Conservation (phyloP, 2,888 invertebrate genomes). For the Eudemis profundana region DNA sequence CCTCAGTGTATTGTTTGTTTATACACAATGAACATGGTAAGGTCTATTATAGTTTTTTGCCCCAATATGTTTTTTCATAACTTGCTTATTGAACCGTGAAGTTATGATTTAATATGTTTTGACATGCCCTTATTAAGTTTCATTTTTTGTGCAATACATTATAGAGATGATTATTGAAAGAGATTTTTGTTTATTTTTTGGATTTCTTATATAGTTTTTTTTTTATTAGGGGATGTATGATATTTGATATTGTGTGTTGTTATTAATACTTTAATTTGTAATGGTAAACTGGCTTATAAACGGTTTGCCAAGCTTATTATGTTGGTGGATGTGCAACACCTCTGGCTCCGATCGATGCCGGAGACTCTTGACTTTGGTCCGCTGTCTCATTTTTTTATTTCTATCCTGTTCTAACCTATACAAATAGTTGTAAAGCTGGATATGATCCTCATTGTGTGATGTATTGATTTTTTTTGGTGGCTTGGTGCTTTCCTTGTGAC, state of each 20-base stretch:
- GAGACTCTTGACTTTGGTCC: constrained; percentile 80
- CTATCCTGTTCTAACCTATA: constrained; percentile 71
- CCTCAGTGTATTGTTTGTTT: constrained; percentile 72
- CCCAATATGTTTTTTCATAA: constrained; percentile 66
- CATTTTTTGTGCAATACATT: constrained; percentile 49
- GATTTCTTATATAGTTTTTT: constrained; percentile 43
- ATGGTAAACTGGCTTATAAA: constrained; percentile 50
- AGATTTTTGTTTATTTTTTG: constrained; percentile 44
- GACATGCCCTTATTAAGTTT: constrained; percentile 76
- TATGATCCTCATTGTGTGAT: constrained; percentile 76
- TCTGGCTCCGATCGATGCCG: constrained; percentile 75
- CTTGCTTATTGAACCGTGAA: constrained; percentile 75
- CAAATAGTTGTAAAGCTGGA: constrained; percentile 65
- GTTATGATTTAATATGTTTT: constrained; percentile 84
- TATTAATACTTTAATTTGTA: constrained; percentile 57
- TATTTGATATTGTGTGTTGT: constrained; percentile 65
- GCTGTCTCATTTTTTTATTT: constrained; percentile 69
- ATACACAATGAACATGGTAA: constrained; percentile 82
- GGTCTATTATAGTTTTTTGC: constrained; percentile 72
- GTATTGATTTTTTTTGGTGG: constrained; percentile 79
- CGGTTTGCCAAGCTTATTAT: constrained; percentile 49
- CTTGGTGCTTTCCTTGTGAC: constrained; percentile 59
- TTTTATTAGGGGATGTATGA: constrained; percentile 53
- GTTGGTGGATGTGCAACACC: constrained; percentile 53
- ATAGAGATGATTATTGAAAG: constrained; percentile 47